Evolutionary conservation across 2,797 vertebrate species (phyloP).

Genomic region (Pangasius mekongensis): DNA sequence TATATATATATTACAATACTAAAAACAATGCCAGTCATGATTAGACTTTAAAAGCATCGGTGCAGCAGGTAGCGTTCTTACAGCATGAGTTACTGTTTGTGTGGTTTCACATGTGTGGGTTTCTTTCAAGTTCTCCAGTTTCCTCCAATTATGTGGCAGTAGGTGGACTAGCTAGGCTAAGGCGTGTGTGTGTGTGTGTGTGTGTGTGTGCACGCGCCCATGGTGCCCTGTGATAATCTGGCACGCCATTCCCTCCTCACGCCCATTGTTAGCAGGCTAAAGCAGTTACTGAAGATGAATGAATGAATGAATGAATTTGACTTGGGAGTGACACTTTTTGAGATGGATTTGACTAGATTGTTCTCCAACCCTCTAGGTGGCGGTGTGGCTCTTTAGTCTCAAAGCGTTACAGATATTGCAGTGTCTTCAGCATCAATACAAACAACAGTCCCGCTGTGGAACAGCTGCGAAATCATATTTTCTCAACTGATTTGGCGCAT

Average conservation of each 20-base stretch:
- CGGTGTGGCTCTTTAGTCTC: not conserved
- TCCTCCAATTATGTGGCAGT: not conserved
- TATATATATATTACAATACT: not conserved
- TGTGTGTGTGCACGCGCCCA: accelerated
- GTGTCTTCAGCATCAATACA: constrained; percentile 24
- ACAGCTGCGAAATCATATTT: constrained; percentile 38
- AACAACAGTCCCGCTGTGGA: constrained; percentile 17
- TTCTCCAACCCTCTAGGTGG: constrained; percentile 26
- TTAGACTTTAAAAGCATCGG: not conserved
- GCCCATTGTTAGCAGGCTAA: not conserved
- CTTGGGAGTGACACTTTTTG: not conserved
- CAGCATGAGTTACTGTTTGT: not conserved
- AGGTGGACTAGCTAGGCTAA: not conserved
- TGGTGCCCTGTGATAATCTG: not conserved
- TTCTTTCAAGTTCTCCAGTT: not conserved
- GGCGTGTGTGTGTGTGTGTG: not conserved
- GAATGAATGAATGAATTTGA: not conserved
- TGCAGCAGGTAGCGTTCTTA: not conserved
- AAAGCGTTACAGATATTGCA: not conserved
- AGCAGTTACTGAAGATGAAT: not conserved
- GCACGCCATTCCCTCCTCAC: not conserved
- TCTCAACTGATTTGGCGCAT: constrained; percentile 61
- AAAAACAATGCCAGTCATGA: not conserved
- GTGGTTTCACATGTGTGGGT: not conserved
- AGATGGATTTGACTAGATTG: not conserved